Conservation (phyloP, 2,797 vertebrate genomes). For the Ctenopoma multispine region DNA sequence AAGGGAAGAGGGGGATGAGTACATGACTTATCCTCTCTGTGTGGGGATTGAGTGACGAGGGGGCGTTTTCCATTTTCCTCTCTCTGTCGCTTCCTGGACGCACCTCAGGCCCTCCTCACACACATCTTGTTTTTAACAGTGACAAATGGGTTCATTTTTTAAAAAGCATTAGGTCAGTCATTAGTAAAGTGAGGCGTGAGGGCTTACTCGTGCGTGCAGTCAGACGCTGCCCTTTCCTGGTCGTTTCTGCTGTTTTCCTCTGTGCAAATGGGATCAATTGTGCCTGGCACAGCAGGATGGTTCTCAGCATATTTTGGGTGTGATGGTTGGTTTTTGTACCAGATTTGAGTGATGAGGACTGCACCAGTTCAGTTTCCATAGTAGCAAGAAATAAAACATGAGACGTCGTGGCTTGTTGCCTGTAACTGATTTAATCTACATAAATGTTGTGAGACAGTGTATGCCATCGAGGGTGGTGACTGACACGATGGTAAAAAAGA, state of each 20-base stretch:
- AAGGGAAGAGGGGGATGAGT: slow-evolving; percentile 61
- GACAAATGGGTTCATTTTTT: slow-evolving; percentile 62
- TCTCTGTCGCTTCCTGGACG: slow-evolving; percentile 30
- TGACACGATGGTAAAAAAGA: slow-evolving; percentile 4
- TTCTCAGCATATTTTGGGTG: slow-evolving; percentile 44
- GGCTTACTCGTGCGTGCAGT: slow-evolving; percentile 20
- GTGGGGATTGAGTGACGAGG: slow-evolving; percentile 25
- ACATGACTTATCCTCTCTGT: slow-evolving; percentile 58
- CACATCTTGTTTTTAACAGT: slow-evolving; percentile 54
- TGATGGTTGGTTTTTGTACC: slow-evolving; percentile 35
- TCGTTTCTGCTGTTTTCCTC: slow-evolving; percentile 42
- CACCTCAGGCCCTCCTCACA: slow-evolving; percentile 54
- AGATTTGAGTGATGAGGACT: slow-evolving; percentile 47
- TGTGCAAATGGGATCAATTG: slow-evolving; percentile 42
- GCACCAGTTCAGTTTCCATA: slow-evolving; percentile 58
- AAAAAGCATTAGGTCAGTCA: slow-evolving; percentile 50
- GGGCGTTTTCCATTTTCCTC: slow-evolving; percentile 2
- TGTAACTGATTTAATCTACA: slow-evolving; percentile 61
- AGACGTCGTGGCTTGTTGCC: slow-evolving; percentile 50
- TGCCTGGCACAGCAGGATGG: slow-evolving; percentile 48
- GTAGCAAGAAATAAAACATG: slow-evolving; percentile 48
- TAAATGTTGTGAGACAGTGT: slow-evolving; percentile 41
- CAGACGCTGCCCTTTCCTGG: slow-evolving; percentile 25
- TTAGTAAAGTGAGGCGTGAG: slow-evolving; percentile 56
- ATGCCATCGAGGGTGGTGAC: slow-evolving; percentile 40